A percentile compares a stretch with the other conserved stretches of the same genome.
phyloP scores from a whole-genome alignment of 2,113 vertebrate genomes.

The Gnathonemus echidnorhynchus region DNA sequence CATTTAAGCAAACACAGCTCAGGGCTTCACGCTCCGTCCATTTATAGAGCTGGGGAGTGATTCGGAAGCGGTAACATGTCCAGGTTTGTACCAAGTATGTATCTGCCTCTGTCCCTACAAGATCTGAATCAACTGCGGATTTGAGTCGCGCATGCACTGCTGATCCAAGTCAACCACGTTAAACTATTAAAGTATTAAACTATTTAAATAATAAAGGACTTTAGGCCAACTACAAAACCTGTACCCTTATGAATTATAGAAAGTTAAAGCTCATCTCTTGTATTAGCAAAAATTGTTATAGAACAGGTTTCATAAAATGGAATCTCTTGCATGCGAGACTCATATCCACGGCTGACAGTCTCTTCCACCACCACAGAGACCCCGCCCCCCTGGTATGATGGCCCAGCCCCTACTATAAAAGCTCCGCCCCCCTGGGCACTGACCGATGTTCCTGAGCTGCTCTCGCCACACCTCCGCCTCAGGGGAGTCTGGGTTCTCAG shows the following conservation, averaged over 20 bases:
- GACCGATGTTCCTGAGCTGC: conserved; percentile 86
- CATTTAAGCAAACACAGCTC: neutral
- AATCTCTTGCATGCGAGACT: neutral
- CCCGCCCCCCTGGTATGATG: neutral
- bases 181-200: neutral
- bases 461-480: conserved; percentile 83
- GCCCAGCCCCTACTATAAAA: neutral
- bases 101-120: neutral
- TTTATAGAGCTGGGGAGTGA: neutral
- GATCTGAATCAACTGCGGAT: neutral
- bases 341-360: neutral
- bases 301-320: too few species aligned
- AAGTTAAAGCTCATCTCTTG: neutral
- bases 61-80: neutral
- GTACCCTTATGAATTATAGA: neutral
- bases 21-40: neutral
- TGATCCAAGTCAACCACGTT: neutral
- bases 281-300: neutral
- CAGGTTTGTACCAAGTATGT: neutral
- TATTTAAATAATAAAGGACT: neutral
- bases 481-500: conserved; percentile 79
- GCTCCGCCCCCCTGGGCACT: conserved; percentile 38
- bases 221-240: neutral
- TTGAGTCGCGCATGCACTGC: neutral
- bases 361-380: neutral